phyloP scores from a whole-genome alignment of 2,888 invertebrate genomes.

The Carterocephalus palaemon region DNA sequence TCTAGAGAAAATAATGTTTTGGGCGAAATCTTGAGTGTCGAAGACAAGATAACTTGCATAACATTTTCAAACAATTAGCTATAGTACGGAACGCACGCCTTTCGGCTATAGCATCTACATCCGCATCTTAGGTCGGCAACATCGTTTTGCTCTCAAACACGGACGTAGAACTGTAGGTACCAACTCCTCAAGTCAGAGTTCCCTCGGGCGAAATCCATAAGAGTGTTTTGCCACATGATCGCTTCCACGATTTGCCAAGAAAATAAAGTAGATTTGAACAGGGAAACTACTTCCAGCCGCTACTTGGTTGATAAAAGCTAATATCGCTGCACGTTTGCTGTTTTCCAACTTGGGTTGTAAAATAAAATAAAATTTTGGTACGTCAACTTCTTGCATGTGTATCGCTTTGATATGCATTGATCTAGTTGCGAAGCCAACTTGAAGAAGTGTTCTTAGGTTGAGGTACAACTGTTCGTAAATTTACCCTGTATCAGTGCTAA shows the following conservation, averaged over 20 bases:
- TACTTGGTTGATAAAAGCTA: conserved; percentile 55
- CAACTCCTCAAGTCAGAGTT: conserved; percentile 71
- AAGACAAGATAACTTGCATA: too few relatives aligned
- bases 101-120: conserved; percentile 56
- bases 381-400: neutral
- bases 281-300: conserved; percentile 59
- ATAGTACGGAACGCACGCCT: conserved; percentile 35
- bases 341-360: conserved; percentile 50
- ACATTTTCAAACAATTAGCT: conserved; percentile 4
- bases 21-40: too few relatives aligned
- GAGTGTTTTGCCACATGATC: conserved; percentile 77
- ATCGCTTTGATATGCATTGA: neutral
- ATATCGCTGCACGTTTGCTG: conserved; percentile 36
- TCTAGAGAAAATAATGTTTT: too few relatives aligned
- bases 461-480: too few relatives aligned
- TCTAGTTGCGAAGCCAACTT: neutral
- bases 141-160: conserved; percentile 75
- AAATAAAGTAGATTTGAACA: conserved; percentile 66
- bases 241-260: conserved; percentile 75
- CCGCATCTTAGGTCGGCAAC: conserved; percentile 56
- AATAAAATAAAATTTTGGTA: conserved; percentile 40
- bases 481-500: too few relatives aligned
- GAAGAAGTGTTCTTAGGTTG: neutral
- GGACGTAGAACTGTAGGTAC: conserved; percentile 42
- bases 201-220: conserved; percentile 73